A percentile compares a stretch with the other conserved stretches of the same genome.
phyloP scores from a whole-genome alignment of 1,140 invertebrate species.

The Thaumetopoea pityocampa region DNA sequence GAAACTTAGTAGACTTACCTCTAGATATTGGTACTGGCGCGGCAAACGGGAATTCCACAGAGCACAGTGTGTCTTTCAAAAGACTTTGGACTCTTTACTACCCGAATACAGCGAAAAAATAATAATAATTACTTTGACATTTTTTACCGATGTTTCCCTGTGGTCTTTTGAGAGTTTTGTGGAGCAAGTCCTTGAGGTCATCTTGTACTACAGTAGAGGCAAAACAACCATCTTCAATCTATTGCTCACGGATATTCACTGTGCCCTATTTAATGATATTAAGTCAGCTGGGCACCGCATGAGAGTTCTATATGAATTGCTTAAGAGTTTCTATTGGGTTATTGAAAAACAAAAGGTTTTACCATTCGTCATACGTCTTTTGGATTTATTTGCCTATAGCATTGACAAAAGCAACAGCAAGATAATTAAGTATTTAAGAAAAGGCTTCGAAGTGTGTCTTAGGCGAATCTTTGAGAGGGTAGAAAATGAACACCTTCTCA shows the following conservation, averaged over 20 bases:
- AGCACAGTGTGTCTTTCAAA: constrained; percentile 31
- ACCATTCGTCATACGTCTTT: constrained; percentile 56
- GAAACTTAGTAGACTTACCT: constrained; percentile 25
- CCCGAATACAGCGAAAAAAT: constrained; percentile 32
- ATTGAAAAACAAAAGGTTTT: constrained; percentile 47
- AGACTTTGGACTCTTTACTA: constrained; percentile 28
- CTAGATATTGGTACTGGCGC: constrained; percentile 22
- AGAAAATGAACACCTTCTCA: constrained; percentile 55
- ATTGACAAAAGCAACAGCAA: constrained; percentile 38
- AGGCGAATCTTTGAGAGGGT: constrained; percentile 52
- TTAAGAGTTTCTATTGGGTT: constrained; percentile 71
- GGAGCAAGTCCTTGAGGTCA: constrained; percentile 35
- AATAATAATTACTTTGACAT: constrained; percentile 34
- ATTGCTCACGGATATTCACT: constrained; percentile 42
- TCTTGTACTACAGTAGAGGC: constrained; percentile 34
- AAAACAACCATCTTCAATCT: constrained; percentile 33
- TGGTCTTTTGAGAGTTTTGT: constrained; percentile 42
- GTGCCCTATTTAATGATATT: constrained; percentile 26
- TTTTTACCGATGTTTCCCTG: constrained; percentile 28
- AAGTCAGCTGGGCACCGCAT: constrained; percentile 41
- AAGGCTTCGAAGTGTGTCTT: constrained; percentile 60
- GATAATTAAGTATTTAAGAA: constrained; percentile 52
- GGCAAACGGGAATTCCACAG: constrained; percentile 27
- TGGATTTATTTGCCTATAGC: constrained; percentile 67
- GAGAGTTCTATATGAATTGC: constrained; percentile 67